A percentile compares a stretch with the other conserved stretches of the same genome.
These are phyloP conservation scores for Aselliscus stoliczkanus DNA, from an alignment of 2,797 vertebrate genomes.

Conservation along the genomic window DNA sequence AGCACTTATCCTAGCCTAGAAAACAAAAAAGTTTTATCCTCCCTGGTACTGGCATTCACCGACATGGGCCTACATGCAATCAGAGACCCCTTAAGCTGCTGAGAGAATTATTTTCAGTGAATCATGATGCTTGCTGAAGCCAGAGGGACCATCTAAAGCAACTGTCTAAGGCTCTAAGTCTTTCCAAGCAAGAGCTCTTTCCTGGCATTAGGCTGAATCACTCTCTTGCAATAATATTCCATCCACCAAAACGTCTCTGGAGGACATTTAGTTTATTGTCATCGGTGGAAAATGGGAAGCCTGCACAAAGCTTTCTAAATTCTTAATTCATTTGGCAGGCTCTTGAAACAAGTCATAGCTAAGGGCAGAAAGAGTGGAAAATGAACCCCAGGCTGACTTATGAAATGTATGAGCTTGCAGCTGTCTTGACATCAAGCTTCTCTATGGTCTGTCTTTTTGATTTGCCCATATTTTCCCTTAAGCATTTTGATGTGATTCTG, in stretches of 20 bases:
- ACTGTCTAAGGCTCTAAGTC: not conserved
- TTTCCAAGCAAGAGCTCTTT: not conserved
- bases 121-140: not conserved
- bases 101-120: not conserved
- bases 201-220: not conserved
- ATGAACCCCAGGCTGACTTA: not conserved
- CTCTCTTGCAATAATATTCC: not conserved
- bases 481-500: constrained; percentile 20
- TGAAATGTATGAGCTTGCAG: not conserved
- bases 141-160: not conserved
- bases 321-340: constrained; percentile 29
- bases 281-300: not conserved
- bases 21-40: not conserved
- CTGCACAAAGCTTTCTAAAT: constrained; percentile 4
- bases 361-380: not conserved
- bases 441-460: constrained; percentile 49
- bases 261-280: not conserved
- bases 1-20: not conserved
- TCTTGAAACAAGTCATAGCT: constrained; percentile 17
- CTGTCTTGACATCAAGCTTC: not conserved
- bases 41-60: not conserved
- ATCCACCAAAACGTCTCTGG: not conserved
- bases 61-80: not conserved
- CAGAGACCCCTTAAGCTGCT: not conserved
- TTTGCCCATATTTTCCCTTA: not conserved